Percentiles rank a stretch among this genome's conserved stretches.
Conservation (phyloP, 2,888 invertebrate genomes). For the Glyphotaelius pellucidus region DNA sequence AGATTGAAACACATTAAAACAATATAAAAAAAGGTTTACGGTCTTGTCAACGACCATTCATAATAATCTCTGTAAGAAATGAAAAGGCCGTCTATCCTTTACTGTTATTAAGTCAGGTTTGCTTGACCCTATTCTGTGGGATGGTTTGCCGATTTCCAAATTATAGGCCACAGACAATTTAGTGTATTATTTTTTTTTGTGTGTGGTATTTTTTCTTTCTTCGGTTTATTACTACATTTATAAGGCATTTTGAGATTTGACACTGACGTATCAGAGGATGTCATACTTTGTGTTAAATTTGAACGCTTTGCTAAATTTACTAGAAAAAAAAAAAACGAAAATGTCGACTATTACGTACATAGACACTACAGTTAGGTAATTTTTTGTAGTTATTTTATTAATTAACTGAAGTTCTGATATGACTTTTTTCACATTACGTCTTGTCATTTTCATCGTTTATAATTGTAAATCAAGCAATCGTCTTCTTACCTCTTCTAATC, state of each 20-base stretch:
- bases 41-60: constrained; percentile 33
- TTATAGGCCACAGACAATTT: constrained; percentile 48
- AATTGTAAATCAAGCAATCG: no score
- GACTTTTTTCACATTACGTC: no score
- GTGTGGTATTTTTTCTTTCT: neutral
- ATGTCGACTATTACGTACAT: no score
- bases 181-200: constrained; percentile 50
- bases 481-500: no score
- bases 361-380: no score
- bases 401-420: no score
- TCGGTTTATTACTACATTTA: constrained; percentile 4
- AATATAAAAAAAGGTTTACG: neutral
- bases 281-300: neutral
- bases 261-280: neutral
- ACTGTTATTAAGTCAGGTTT: constrained; percentile 40
- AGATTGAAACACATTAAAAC: neutral
- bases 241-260: constrained; percentile 16
- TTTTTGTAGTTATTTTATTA: no score
- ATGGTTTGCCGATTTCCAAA: constrained; percentile 48
- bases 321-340: no score
- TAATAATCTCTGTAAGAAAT: neutral
- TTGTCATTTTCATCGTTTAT: no score
- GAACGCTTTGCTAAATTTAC: no score
- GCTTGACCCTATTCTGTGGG: constrained; percentile 34
- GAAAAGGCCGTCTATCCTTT: neutral